Conservation (phyloP, 2,888 invertebrate genomes). For the Thereva unica region DNA sequence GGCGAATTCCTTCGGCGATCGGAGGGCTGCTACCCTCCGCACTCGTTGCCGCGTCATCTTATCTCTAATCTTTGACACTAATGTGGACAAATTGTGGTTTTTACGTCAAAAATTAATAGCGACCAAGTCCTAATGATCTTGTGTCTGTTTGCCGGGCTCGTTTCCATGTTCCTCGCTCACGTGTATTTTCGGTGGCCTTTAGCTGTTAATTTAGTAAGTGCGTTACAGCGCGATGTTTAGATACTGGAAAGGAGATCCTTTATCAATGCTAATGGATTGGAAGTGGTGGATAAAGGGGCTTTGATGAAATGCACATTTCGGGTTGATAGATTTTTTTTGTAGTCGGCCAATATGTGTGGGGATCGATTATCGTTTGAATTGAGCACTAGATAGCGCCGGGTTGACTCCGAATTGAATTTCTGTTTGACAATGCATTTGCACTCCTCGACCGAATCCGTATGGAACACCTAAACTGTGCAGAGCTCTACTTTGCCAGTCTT, state of each 20-base stretch:
- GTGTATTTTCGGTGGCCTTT: slow-evolving; percentile 7
- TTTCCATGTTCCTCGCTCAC: slow-evolving; percentile 6
- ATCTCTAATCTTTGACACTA: slow-evolving; percentile 49
- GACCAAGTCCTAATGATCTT: slow-evolving; percentile 34
- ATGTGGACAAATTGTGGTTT: slow-evolving; percentile 50
- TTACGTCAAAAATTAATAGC: slow-evolving; percentile 43
- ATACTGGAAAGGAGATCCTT: slow-evolving; percentile 36
- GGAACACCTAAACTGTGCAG: no score
- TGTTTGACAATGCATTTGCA: no score
- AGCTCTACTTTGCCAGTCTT: no score
- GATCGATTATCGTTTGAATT: slow-evolving; percentile 26
- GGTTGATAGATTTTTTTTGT: slow-evolving; percentile 5
- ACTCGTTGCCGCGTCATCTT: slow-evolving; percentile 39
- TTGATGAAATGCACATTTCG: slow-evolving; percentile 32
- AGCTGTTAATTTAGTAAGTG: slow-evolving; percentile 43
- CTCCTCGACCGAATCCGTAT: no score
- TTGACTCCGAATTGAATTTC: no score
- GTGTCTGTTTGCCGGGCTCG: slow-evolving; percentile 10
- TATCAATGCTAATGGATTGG: slow-evolving; percentile 42
- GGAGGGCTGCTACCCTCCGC: not conserved
- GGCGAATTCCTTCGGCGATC: not conserved
- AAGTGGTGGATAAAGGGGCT: slow-evolving; percentile 27
- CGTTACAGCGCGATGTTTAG: slow-evolving; percentile 39
- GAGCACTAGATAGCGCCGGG: not conserved
- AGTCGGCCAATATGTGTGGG: not conserved